Evolutionary conservation across 2,113 vertebrate species (phyloP), one percentile per base, ranked within the genome.

Genomic region (Circaetus gallicus): DNA sequence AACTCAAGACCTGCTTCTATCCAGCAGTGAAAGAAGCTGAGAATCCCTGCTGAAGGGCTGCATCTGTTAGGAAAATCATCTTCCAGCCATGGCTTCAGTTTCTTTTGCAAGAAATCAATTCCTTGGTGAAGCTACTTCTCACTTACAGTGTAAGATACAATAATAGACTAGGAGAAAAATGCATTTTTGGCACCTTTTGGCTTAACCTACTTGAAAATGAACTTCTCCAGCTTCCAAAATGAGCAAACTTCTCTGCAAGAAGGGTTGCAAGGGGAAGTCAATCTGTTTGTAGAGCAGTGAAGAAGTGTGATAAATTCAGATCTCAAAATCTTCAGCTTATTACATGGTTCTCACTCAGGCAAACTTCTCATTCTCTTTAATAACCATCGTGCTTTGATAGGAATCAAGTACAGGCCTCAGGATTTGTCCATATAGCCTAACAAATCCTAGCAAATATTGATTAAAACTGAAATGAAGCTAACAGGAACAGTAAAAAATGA

Each of bases 151-250:
- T 89, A 97, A 97, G 90, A 95, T 97, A 96, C 91, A 95, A 96
- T 97, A 97, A 97, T 97, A 97, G 95, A 96, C 94, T 88, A 31
- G 63, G 93, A 89, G 96, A 72, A 97, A 97, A 97, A 95, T 95
- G 96, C 95, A 90, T 89, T 97, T 97, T 95, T 96, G 94, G 92
- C 97, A 97, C 95, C 96, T 97, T 97, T 97, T 97, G 95, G 92
- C 94, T 97, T 97, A 97, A 97, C 95, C 96, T 96, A 96, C 96
- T 97, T 97, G 93, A 96, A 97, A 97, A 94, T 89, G 36, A 97
- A 78, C 74, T 93, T 93, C 90, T 79, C 82, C 66, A 67, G 91
- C 87, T 96, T 96, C 90, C 90, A 90, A 93, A 92, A 95, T 93
- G 88, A 93, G 83, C 90, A 91, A 96, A 93, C 78, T 89, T 95